Base-by-base conservation (phyloP, 2,797 vertebrate genomes). In the Oryzias sinensis region DNA sequence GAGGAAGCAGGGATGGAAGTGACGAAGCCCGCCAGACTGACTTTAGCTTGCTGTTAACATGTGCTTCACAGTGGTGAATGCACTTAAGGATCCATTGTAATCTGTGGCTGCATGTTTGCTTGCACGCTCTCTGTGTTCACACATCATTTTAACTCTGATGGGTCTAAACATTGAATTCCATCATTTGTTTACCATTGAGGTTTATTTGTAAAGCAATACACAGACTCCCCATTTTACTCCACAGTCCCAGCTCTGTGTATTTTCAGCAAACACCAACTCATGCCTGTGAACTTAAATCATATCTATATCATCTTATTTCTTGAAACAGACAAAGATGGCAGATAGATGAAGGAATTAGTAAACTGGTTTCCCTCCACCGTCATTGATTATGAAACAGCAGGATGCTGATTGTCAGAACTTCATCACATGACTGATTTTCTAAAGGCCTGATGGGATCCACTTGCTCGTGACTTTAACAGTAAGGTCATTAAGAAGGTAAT, bases 151-250 rank as follows among this genome's bases (percentile, higher is more conserved):
- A 43, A 46, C 0, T 18, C 57, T 61, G 50, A 56, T 14, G 42
- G 45, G 20, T 79, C 67, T 76, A 79, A 84, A 77, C 62, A 70
- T 68, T 65, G 55, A 70, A 72, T 54, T 53, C 29, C 59, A 40
- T 66, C 40, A 29, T 8, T 29, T 29, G 27, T 56, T 53, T 62
- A 62, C 20, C 50, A 20, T 2, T 1, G 16, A 71, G 56, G 59
- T 56, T 65, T 65, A 67, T 65, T 68, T 71, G 41, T 62, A 25
- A 37, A 68, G 37, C 27, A 50, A 29, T 61, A 58, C 60, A 25
- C 44, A 58, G 17, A 46, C 33, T 42, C 37, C n/a, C 13, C 43
- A 49, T 53, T 61, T 59, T 56, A 20, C 17, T 20, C 42, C 25
- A 43, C n/a, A 1, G 1, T 15, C 13, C 7, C 46, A 49, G 59